These are phyloP conservation scores for Limulus polyphemus DNA, from an alignment of 2,888 invertebrate species.

Conservation along the genomic window DNA sequence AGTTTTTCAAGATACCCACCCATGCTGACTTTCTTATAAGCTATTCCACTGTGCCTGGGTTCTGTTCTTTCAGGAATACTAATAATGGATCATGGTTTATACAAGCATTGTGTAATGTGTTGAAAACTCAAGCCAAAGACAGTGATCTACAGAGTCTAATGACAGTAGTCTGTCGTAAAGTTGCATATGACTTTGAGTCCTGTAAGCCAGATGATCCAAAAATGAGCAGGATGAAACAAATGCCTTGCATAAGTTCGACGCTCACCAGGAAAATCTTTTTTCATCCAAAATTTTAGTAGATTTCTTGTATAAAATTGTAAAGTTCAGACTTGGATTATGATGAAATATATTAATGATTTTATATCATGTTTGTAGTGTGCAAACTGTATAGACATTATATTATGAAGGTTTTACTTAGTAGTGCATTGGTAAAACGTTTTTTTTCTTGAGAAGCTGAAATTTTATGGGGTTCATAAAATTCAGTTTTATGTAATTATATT, in stretches of 20 bases:
- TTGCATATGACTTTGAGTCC: conserved; percentile 82
- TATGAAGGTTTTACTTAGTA: too few species aligned
- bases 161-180: conserved; percentile 53
- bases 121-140: conserved; percentile 59
- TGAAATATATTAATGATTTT: too few species aligned
- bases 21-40: conserved; percentile 90
- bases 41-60: conserved; percentile 78
- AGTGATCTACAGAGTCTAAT: conserved; percentile 71
- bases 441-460: too few species aligned
- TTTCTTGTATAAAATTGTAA: too few species aligned
- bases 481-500: too few species aligned
- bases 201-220: conserved; percentile 57
- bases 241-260: conserved; percentile 83
- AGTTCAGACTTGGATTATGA: too few species aligned
- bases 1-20: conserved; percentile 56
- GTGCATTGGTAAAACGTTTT: too few species aligned
- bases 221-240: conserved; percentile 85
- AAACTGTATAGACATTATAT: too few species aligned
- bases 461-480: too few species aligned
- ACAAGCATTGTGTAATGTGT: conserved; percentile 70
- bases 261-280: conserved; percentile 68
- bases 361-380: too few species aligned
- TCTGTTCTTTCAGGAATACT: conserved; percentile 26
- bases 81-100: conserved; percentile 69
- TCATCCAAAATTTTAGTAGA: conserved; percentile 30